Base-by-base conservation (phyloP, 2,797 vertebrate genomes). In the Pangasius mekongensis region DNA sequence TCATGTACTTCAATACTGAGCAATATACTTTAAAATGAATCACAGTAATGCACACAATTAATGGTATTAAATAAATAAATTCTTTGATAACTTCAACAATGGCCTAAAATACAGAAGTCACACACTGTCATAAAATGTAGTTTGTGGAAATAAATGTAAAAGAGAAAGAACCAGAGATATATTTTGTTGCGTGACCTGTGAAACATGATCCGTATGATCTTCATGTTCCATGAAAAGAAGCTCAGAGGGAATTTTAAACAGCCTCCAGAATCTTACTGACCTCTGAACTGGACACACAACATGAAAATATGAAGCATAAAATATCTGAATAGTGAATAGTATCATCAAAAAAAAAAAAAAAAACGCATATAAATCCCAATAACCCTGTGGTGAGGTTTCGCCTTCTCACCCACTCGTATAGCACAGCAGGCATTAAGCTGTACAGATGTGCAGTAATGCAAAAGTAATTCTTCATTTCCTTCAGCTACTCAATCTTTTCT, bases 401-500 rank as follows among this genome's bases (percentile, higher is more conserved):
- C 43, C 16, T 69, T 30, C 27, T 77, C 56, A 49, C 56, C 11
- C 43, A 77, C 74, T 78, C 39, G 3, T 86, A 43, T 11, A 67
- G 27, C 73, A 78, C 56, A 47, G 9, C 83, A 73, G 39, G 52
- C 77, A 83, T 76, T 69, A 60, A 47, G 47, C 73, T 69, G 47
- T 36, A 36, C 74, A 88, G 83, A 74, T 76, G 77, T 82, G 77
- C 54, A 64, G 67, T 36, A 33, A 86, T 83, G 54, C 80, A 86
- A 89, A 86, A 52, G 67, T 86, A 64, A 85, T 82, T 86, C 74
- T 69, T 80, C 76, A 83, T 86, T 83, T 89, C 77, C 84, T 36
- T 24, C 58, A 82, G 66, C 64, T 69, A 71, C 76, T 62, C 18
- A 1, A 36, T 52, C 33, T 27, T 27, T 49, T 71, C 54, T 62